Conservation (phyloP, 2,888 invertebrate genomes). For the Euproctis similis region DNA sequence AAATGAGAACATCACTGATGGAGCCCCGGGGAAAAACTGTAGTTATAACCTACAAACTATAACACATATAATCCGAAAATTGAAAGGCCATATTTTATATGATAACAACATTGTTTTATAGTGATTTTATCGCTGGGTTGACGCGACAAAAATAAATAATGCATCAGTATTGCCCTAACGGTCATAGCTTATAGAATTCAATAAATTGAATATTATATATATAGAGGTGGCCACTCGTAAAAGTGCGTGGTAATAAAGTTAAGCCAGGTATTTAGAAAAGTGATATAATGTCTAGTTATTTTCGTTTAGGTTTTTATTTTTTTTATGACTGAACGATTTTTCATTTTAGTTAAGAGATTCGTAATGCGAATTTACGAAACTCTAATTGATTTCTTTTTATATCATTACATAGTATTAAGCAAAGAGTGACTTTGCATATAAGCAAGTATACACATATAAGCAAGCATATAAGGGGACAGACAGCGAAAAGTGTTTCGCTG, state of each 20-base stretch:
- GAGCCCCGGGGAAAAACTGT: no score
- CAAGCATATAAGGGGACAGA: no score
- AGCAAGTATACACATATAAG: no score
- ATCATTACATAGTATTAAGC: no score
- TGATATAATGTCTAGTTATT: neutral
- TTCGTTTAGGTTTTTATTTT: neutral
- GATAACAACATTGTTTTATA: slow-evolving; percentile 1
- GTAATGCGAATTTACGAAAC: no score
- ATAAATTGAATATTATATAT: slow-evolving; percentile 2
- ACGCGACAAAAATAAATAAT: slow-evolving; percentile 18
- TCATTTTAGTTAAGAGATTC: no score
- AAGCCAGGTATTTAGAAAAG: neutral
- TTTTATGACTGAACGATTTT: neutral
- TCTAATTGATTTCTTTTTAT: no score
- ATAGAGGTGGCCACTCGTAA: slow-evolving; percentile 4
- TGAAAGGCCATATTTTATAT: neutral
- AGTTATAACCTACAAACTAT: neutral
- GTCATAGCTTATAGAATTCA: slow-evolving; percentile 16
- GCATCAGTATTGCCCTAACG: slow-evolving; percentile 12
- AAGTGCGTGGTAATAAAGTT: slow-evolving; percentile 1
- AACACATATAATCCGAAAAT: neutral
- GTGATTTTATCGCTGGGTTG: neutral
- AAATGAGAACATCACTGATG: no score
- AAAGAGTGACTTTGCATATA: no score
- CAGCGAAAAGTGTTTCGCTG: no score